These are phyloP conservation scores for Cephus nigrinus DNA, from an alignment of 2,888 invertebrate genomes.

Conservation along the genomic window DNA sequence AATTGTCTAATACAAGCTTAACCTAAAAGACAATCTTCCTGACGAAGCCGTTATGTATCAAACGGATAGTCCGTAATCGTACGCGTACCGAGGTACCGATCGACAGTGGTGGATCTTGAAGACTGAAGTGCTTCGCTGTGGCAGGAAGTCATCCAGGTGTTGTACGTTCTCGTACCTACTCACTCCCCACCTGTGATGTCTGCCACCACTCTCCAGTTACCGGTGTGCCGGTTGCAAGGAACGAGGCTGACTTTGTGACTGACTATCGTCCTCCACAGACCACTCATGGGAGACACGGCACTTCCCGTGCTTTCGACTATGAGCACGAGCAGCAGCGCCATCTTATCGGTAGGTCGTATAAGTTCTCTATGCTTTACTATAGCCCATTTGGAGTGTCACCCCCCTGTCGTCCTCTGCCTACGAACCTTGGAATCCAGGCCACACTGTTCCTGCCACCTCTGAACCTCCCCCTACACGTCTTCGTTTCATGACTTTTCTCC, in stretches of 20 bases:
- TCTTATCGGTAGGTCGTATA: no score
- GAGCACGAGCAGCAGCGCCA: no score
- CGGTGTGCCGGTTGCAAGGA: constrained; percentile 44
- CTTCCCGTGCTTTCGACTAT: no score
- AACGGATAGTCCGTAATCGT: background rate
- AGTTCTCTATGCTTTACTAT: no score
- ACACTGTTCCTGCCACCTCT: constrained; percentile 26
- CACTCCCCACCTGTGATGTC: constrained; percentile 32
- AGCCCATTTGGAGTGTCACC: no score
- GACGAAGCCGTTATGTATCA: background rate
- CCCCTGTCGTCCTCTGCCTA: constrained; percentile 20
- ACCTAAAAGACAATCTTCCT: background rate
- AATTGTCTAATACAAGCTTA: background rate
- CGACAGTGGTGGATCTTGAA: constrained; percentile 45
- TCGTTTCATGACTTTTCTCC: background rate
- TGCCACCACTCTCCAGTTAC: constrained; percentile 31
- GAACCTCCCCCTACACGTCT: background rate
- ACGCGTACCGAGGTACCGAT: constrained; percentile 30
- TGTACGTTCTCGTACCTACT: constrained; percentile 31
- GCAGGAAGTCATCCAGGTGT: constrained; percentile 59
- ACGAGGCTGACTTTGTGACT: constrained; percentile 38
- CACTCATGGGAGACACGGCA: no score
- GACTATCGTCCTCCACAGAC: constrained; percentile 12
- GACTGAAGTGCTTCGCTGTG: constrained; percentile 51
- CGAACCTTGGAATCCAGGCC: constrained; percentile 44